Evolutionary conservation across 2,113 vertebrate genomes (phyloP).

Genomic region (Scatophagus argus): DNA sequence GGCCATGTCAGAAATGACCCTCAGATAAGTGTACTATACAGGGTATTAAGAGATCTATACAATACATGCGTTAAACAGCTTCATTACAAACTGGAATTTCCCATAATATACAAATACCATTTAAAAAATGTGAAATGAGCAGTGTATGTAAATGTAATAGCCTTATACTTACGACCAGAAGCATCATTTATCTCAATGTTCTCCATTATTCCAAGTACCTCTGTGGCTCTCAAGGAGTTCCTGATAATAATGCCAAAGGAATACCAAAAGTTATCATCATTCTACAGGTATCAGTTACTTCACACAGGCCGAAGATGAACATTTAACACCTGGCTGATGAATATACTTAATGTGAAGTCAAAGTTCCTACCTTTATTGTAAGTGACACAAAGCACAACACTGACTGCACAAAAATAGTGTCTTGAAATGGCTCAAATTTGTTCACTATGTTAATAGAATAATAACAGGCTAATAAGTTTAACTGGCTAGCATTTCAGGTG

Average conservation of each 20-base stretch:
- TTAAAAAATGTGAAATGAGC: not conserved
- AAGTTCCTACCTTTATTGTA: no score
- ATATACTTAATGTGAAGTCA: not conserved
- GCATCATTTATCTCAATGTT: not conserved
- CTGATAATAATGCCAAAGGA: conserved; percentile 11
- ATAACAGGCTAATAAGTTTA: no score
- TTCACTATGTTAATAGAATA: no score
- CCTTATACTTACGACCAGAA: conserved; percentile 50
- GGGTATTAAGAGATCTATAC: not conserved
- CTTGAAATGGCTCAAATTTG: no score
- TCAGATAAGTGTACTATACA: not conserved
- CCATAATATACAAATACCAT: not conserved
- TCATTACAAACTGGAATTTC: not conserved
- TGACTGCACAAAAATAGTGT: no score
- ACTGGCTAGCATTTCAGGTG: no score
- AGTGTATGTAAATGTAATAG: not conserved
- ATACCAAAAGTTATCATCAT: not conserved
- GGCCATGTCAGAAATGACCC: not conserved
- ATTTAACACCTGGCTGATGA: not conserved
- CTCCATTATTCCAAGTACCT: conserved; percentile 42
- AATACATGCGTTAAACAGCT: not conserved
- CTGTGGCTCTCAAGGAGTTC: conserved; percentile 1
- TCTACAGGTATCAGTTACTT: not conserved
- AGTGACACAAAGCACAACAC: no score
- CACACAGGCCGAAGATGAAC: not conserved